A percentile compares a stretch with the other conserved stretches of the same genome.
phyloP scores from a whole-genome alignment of 2,113 vertebrate genomes.

The Labeo catla region DNA sequence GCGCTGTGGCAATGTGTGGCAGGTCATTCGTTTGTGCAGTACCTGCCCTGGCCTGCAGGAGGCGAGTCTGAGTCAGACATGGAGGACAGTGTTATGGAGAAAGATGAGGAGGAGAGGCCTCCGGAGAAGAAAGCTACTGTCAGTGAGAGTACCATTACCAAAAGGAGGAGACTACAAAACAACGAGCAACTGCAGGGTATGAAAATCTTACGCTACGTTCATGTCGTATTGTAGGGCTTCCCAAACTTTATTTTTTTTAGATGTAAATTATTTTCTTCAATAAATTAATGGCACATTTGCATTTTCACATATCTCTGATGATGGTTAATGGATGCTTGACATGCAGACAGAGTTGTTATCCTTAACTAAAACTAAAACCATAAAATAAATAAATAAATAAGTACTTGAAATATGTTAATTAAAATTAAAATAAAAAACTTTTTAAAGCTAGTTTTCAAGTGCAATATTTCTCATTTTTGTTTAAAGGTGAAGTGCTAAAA shows the following conservation, averaged over 20 bases:
- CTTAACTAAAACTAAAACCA: too few species aligned
- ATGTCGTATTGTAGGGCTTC: neutral
- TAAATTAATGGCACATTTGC: neutral
- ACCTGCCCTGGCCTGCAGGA: conserved; percentile 79
- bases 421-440: too few species aligned
- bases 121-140: neutral
- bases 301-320: neutral
- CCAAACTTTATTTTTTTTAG: too few species aligned
- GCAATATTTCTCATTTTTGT: too few species aligned
- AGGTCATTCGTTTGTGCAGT: conserved; percentile 87
- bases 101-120: conserved; percentile 1
- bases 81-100: conserved; percentile 57
- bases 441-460: too few species aligned
- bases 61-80: conserved; percentile 79
- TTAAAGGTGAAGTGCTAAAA: too few species aligned
- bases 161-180: conserved; percentile 50
- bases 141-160: conserved; percentile 35
- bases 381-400: too few species aligned
- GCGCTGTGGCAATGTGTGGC: conserved; percentile 87
- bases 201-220: too few species aligned
- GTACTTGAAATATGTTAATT: too few species aligned
- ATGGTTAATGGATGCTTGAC: neutral
- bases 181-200: conserved; percentile 29
- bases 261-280: neutral
- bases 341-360: too few species aligned